These are phyloP conservation scores for Octodonta nipae DNA, from an alignment of 2,888 invertebrate genomes.

Conservation along the genomic window DNA sequence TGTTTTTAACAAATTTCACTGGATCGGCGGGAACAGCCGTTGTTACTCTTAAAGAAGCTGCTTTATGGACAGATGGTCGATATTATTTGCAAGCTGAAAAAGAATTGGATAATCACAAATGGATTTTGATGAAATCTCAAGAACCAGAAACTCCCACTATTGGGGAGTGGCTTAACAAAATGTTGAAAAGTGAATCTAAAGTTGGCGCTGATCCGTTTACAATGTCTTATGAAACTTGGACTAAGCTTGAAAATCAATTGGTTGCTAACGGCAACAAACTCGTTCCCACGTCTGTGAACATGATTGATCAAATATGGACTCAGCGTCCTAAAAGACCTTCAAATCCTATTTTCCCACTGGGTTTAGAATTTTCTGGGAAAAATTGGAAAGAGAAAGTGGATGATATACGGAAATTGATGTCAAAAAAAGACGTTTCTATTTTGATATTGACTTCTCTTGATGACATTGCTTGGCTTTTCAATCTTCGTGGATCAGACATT, in stretches of 20 bases:
- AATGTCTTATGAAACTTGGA: conserved; percentile 53
- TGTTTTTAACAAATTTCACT: conserved; percentile 77
- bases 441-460: conserved; percentile 68
- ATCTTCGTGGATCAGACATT: conserved; percentile 80
- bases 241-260: conserved; percentile 43
- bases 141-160: conserved; percentile 34
- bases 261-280: conserved; percentile 49
- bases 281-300: conserved; percentile 49
- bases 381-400: conserved; percentile 50
- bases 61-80: conserved; percentile 96
- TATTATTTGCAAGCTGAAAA: conserved; percentile 64
- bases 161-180: conserved; percentile 58
- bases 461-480: conserved; percentile 78
- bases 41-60: conserved; percentile 57
- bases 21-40: conserved; percentile 86
- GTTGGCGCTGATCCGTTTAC: conserved; percentile 71
- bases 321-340: conserved; percentile 43
- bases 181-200: conserved; percentile 47
- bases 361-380: conserved; percentile 49
- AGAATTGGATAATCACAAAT: conserved; percentile 64
- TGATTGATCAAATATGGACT: conserved; percentile 64
- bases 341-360: conserved; percentile 43
- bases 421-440: conserved; percentile 47
- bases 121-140: conserved; percentile 81
- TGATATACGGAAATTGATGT: conserved; percentile 51